These are phyloP conservation scores for Meteorus sp. DNA, from an alignment of 1,140 invertebrate species.

Conservation along the genomic window DNA sequence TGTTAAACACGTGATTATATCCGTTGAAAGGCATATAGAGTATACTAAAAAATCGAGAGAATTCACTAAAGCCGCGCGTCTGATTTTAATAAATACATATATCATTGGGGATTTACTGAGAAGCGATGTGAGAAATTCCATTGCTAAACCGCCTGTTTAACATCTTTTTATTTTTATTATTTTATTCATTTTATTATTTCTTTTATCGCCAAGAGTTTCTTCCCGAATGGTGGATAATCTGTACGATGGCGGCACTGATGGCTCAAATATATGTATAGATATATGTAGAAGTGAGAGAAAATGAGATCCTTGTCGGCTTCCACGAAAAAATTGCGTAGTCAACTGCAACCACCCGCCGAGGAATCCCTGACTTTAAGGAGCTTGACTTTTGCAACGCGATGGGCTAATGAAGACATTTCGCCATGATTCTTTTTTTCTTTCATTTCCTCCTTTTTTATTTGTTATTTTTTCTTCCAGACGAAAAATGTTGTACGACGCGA, in stretches of 20 bases:
- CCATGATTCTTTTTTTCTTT: no score
- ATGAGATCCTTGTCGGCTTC: constrained; percentile 16
- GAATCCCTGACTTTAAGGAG: constrained; percentile 20
- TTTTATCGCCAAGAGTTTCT: constrained; percentile 12
- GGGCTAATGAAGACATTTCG: constrained; percentile 49
- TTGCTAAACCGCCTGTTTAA: constrained; percentile 13
- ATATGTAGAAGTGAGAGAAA: background rate
- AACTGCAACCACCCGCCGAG: constrained; percentile 14
- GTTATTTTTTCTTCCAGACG: no score
- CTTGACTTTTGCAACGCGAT: constrained; percentile 30
- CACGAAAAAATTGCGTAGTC: constrained; percentile 19
- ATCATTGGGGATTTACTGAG: constrained; percentile 20
- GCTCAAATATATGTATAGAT: no score
- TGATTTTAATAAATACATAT: constrained; percentile 27
- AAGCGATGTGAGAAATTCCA: constrained; percentile 16
- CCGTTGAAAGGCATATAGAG: background rate
- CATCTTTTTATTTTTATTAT: background rate
- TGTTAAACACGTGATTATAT: constrained; percentile 16
- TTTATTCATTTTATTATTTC: constrained; percentile 15
- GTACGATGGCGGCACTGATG: no score
- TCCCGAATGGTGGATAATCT: constrained; percentile 17
- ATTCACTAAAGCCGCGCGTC: background rate
- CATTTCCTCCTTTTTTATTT: no score
- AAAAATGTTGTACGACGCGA: no score
- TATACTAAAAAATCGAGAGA: background rate